A percentile compares a stretch with the other conserved stretches of the same genome.
phyloP scores from a whole-genome alignment of 2,888 invertebrate species.

The Dichetophora obliterata region DNA sequence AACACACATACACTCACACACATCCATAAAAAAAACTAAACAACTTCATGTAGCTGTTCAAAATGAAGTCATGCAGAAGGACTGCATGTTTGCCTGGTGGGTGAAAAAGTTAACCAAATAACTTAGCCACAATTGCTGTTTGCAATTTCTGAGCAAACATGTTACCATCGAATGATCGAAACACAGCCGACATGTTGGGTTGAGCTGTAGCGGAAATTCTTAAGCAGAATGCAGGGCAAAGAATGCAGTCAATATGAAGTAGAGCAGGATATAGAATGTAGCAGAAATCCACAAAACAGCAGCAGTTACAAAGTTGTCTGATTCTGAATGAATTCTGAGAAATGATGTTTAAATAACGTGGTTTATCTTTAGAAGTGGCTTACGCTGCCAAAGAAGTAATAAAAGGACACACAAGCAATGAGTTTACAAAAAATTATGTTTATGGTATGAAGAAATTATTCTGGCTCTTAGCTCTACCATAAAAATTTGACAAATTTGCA shows the following conservation, averaged over 20 bases:
- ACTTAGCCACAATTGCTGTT: conserved; percentile 12
- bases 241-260: no score
- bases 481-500: no score
- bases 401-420: no score
- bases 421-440: no score
- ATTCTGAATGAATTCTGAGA: neutral
- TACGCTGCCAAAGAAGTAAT: neutral
- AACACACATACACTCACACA: neutral
- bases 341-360: neutral
- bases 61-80: conserved; percentile 7
- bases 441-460: neutral
- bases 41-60: neutral
- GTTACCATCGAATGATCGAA: neutral
- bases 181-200: neutral
- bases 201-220: neutral
- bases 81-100: neutral
- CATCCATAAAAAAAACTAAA: neutral
- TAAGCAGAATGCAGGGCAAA: neutral
- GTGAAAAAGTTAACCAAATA: conserved; percentile 7
- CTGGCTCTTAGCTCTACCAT: neutral
- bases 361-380: neutral
- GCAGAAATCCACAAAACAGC: neutral
- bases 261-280: neutral
- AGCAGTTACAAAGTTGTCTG: neutral
- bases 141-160: conserved; percentile 25